Evolutionary conservation across 2,113 vertebrate species (phyloP), one percentile per base, ranked within the genome.

Genomic region (Orycteropus afer): DNA sequence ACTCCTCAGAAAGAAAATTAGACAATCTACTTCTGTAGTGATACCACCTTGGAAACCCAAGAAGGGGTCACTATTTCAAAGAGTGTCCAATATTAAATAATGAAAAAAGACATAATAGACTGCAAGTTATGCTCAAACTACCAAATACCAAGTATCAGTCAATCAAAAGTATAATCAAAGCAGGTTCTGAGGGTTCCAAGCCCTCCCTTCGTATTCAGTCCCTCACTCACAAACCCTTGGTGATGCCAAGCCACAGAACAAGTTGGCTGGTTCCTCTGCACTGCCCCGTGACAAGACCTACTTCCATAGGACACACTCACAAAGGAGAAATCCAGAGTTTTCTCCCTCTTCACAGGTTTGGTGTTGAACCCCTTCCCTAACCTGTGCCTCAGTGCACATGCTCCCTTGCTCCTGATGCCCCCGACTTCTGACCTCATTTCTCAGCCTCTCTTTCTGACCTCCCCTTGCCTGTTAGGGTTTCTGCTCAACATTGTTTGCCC

Each of bases 261-360:
- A 7, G 2, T 29, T 5, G 6, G 5, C 9, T 37, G 29, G 32
- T 11, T 9, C 49, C 15, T 40, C 27, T 18, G 1, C 10, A 11
- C 7, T 18, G 10, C 42, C 40, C 27, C 23, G 6, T 2, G 5
- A 29, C 2, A 34, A 11, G 49, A 22, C 7, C 25, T 20, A 5
- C 53, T 0, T 23, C 37, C 37, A 7, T 7, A 8, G 0, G 23
- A 10, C 32, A 37, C 1, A 22, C 11, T 59, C 7, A 3, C 2
- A 1, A 20, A 53, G 2, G 4, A 77, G 34, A 22, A 2, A 20
- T 45, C n/a, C 47, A 65, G 55, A 2, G 1, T 42, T 37, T 11
- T 61, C 65, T 25, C 74, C 37, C 5, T 7, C 7, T 37, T 10
- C 61, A 34, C 77, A 49, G 29, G 4, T 37, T 42, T 15, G 3